These are phyloP conservation scores for Mormyrops boulengeri DNA, from an alignment of 2,797 vertebrate species.

Conservation along the genomic window DNA sequence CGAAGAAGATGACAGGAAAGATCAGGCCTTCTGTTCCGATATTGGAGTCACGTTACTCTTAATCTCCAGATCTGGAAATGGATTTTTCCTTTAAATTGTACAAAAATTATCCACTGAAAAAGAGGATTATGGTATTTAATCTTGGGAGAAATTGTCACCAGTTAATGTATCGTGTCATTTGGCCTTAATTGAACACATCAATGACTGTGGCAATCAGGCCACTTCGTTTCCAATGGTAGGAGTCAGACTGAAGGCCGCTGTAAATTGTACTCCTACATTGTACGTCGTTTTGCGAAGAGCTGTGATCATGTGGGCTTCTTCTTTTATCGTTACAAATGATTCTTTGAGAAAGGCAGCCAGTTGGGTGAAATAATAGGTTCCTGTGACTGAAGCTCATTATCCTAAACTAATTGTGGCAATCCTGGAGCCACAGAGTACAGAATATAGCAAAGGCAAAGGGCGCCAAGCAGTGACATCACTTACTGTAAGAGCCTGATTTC, in stretches of 20 bases:
- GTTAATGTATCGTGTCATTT: constrained; percentile 38
- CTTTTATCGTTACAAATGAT: not conserved
- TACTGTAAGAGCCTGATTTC: not conserved
- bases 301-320: not conserved
- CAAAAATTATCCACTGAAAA: constrained; percentile 45
- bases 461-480: not conserved
- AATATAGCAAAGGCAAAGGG: not conserved
- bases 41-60: constrained; percentile 21
- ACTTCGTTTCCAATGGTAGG: not conserved
- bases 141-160: constrained; percentile 44
- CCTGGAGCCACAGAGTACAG: not conserved
- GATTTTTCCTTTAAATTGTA: constrained; percentile 11
- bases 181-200: not conserved
- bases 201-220: not conserved
- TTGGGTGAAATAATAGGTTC: not conserved
- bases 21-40: constrained; percentile 35
- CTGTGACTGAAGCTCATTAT: not conserved
- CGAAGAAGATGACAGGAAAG: constrained; percentile 29
- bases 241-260: not conserved
- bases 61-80: constrained; percentile 1
- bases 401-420: not conserved
- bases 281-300: not conserved
- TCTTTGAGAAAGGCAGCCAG: not conserved
- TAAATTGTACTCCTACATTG: not conserved
- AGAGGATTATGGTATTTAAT: constrained; percentile 49